Evolutionary conservation across 2,888 invertebrate species (phyloP).

Genomic region (Stictocephala bisonia): DNA sequence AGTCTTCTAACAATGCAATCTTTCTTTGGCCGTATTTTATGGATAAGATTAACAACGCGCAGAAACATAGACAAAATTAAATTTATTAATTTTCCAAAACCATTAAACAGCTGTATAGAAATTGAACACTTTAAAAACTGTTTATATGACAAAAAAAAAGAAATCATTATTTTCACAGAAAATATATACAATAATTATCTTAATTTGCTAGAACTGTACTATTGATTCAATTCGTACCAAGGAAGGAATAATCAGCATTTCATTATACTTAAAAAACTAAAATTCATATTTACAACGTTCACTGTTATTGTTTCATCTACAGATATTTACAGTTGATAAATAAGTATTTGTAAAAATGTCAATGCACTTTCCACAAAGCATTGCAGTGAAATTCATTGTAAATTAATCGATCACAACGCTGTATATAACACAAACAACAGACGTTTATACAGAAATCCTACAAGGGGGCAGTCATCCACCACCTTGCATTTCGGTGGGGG

Average conservation of each 20-base stretch:
- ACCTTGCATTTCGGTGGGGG: too few relatives aligned
- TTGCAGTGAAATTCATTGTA: slow-evolving; percentile 28
- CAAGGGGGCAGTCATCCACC: slow-evolving; percentile 13
- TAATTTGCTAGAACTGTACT: slow-evolving; percentile 48
- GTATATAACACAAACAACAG: slow-evolving; percentile 15
- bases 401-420: slow-evolving; percentile 30
- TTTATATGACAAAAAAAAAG: slow-evolving; percentile 43
- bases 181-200: slow-evolving; percentile 47
- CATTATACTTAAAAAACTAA: slow-evolving; percentile 43
- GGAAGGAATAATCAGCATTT: slow-evolving; percentile 49
- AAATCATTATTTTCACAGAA: slow-evolving; percentile 49
- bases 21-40: slow-evolving; percentile 32
- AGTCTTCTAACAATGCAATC: not conserved
- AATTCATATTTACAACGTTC: slow-evolving; percentile 44
- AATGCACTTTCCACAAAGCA: slow-evolving; percentile 37
- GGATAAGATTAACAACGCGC: slow-evolving; percentile 44
- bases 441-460: slow-evolving; percentile 20
- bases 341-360: slow-evolving; percentile 27
- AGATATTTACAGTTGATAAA: slow-evolving; percentile 46
- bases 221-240: slow-evolving; percentile 49
- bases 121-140: slow-evolving; percentile 51
- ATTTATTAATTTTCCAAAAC: slow-evolving; percentile 51
- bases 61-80: slow-evolving; percentile 49
- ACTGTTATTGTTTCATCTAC: slow-evolving; percentile 44
- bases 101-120: slow-evolving; percentile 49